Evolutionary conservation across 2,888 invertebrate species (phyloP), one percentile per base, ranked within the genome.

Genomic region (Apamea sordens): DNA sequence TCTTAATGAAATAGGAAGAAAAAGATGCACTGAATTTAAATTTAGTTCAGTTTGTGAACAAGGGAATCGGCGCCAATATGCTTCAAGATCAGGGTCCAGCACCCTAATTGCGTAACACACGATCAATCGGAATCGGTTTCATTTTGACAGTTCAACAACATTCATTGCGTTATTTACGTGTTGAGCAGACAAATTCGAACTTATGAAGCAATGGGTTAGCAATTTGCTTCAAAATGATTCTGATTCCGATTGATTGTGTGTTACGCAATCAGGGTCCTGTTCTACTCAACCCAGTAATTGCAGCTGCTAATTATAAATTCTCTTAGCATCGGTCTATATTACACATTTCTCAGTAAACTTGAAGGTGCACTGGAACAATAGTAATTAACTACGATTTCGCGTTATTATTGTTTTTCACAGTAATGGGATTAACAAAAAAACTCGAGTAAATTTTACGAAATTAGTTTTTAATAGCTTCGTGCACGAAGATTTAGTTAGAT

Each of bases 291-390:
- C 53, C 68, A 68, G 61, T 53, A 44, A 63, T 80, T 41, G 79
- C 41, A 24, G 56, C 61, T 56, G 79, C 77, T 79, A 81, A 89
- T 87, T 87, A 89, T 87, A 82, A 79, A 80, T 78, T 81, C 82
- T 73, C 76, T 65, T 71, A 80, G 44, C 41, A 71, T 32, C 72
- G 50, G 41, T 80, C 69, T 75, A 69, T 67, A 86, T 81, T 72
- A 71, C 77, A 73, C 72, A 73, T 82, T 87, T 87, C 89, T 85
- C 59, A 44, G 89, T 73, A 87, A 82, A 56, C 72, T 71, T 79
- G 74, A 80, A 87, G 85, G 82, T 84, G n/a, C n/a, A 24, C 53
- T 80, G 44, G 50, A 86, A 84, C 79, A 88, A 88, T 86, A 77
- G 77, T 72, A 76, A 82, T 86, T 86, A 68, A 56, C 44, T 71